phyloP scores from a whole-genome alignment of 2,113 vertebrate genomes.

The Acrocephalus kingi region DNA sequence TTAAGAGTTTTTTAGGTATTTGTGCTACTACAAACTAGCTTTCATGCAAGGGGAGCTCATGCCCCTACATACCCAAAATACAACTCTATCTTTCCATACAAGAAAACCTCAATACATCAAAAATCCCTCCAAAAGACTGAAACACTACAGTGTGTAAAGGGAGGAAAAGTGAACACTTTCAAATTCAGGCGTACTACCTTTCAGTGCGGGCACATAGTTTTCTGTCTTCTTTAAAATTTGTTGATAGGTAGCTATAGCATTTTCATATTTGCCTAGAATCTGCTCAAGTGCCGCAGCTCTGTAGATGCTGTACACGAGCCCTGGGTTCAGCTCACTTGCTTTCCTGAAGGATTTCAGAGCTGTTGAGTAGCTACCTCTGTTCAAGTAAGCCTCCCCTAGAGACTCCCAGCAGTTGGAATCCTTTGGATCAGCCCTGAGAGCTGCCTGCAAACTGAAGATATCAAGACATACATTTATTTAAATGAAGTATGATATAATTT shows the following conservation, averaged over 20 bases:
- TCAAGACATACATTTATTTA: not conserved
- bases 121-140: not conserved
- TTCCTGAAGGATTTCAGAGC: conserved; percentile 92
- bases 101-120: not conserved
- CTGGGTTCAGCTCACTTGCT: conserved; percentile 88
- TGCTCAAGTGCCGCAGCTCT: conserved; percentile 93
- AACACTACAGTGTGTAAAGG: not conserved
- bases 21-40: not conserved
- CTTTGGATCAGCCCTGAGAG: conserved; percentile 91
- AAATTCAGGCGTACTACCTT: conserved; percentile 78
- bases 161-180: not conserved
- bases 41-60: not conserved
- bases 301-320: conserved; percentile 89
- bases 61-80: not conserved
- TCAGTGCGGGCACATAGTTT: conserved; percentile 92
- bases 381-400: conserved; percentile 93
- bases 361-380: conserved; percentile 89
- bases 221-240: conserved; percentile 80
- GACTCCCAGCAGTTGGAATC: conserved; percentile 96
- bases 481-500: not conserved
- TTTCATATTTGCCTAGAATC: conserved; percentile 88
- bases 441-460: conserved; percentile 88
- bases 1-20: not conserved
- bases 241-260: conserved; percentile 85
- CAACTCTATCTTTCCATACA: not conserved